Base-by-base conservation (phyloP, 2,888 invertebrate species). In the Morpho deidamia region DNA sequence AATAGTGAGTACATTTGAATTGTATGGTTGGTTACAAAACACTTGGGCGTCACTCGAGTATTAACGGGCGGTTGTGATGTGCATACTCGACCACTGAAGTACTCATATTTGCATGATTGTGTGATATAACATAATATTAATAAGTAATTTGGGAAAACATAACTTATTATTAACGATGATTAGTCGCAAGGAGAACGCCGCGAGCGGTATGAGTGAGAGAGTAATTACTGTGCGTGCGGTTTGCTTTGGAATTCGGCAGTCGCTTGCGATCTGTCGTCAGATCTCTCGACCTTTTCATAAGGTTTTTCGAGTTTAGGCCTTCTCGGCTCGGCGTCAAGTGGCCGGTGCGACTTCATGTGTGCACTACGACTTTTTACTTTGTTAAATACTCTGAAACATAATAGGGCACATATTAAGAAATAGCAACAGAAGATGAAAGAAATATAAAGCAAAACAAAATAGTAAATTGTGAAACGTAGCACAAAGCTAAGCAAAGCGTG, bases 291-390 rank as follows among this genome's bases (percentile, higher is more conserved):
- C 88, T 88, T 89, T 88, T 88, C 89, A 89, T 90, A 90, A 88
- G 89, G 88, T 77, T 90, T 90, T 88, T 90, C 90, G 79, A 87
- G 86, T 81, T 92, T 93, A 76, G 92, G 91, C 89, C 92, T 90
- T 89, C 92, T 93, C 65, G 92, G 92, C 83, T 95, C 95, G 83
- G 94, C 92, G 90, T 97, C 96, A 81, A 95, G 94, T 72, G 96
- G 95, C 80, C 96, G 94, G 91, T 99, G 99, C 68, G 97, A 98
- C 91, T 99, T 99, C 99, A 99, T 99, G 91, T 99, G 99, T 65
- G 99, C 99, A 91, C 98, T 99, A 89, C 99, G 95, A 92, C 98
- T 99, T 92, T 98, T 98, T 80, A 98, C 97, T 93, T 98, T 98
- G 91, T 94, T 95, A 92, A 98, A 98, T 86, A 97, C 95, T 92